Conservation (phyloP, 53 echinoderm and acorn worm species). For the Antedon mediterranea region DNA sequence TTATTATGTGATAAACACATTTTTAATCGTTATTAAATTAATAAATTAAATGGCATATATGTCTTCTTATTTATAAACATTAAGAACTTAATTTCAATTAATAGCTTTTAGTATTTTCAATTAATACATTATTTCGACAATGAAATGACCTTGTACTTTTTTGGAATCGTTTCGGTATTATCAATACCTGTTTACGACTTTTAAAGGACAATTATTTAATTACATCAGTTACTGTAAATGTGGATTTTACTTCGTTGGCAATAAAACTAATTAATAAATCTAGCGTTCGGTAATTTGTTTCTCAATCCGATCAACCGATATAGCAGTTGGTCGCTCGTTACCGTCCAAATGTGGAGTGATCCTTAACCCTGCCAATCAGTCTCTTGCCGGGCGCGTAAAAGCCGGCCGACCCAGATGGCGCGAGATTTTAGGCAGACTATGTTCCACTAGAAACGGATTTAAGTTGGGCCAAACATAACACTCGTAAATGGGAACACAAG, state of each 20-base stretch:
- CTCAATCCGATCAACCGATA: neutral
- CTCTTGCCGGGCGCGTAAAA: neutral
- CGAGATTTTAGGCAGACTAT: neutral
- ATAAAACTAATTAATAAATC: neutral
- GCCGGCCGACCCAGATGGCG: neutral
- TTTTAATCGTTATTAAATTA: no score
- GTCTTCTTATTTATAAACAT: no score
- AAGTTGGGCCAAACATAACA: neutral
- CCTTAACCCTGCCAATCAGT: neutral
- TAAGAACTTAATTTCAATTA: no score
- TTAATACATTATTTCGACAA: no score
- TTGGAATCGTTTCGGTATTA: no score
- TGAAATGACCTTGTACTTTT: no score
- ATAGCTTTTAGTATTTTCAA: no score
- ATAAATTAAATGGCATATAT: no score
- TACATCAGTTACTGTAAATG: no score
- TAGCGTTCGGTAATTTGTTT: neutral
- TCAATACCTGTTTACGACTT: no score
- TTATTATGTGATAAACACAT: no score
- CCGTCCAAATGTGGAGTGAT: neutral
- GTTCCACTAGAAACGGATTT: neutral
- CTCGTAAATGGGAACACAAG: neutral
- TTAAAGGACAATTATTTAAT: no score
- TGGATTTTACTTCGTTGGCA: neutral
- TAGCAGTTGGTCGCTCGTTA: neutral